Evolutionary conservation across 2,113 vertebrate genomes (phyloP), one percentile per base, ranked within the genome.

Genomic region (Hippocampus mohnikei): DNA sequence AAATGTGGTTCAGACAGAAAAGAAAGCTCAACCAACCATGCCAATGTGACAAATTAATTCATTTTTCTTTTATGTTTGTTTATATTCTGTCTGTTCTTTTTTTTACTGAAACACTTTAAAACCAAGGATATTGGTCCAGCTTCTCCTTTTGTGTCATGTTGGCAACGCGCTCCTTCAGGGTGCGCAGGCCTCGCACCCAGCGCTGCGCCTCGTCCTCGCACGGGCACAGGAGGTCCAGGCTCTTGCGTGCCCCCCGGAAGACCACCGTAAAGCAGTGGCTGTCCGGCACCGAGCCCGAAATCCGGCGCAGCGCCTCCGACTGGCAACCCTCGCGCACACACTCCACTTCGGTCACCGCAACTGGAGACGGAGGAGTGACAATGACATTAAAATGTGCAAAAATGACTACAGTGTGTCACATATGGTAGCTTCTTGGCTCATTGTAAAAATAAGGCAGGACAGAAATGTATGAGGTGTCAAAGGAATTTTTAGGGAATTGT

Each of bases 121-220:
- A 9, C 53, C 11, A 60, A 98, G 95, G 96, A 98, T 99, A 98
- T 93, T 99, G 96, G 75, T 98, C 95, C 0, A 99, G 94, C 62
- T 95, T 96, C 73, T 98, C 96, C 0, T 90, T 87, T 85, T 98
- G 97, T 83, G 86, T 97, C 96, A 98, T 98, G 88, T 88, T 93
- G 67, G 92, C 87, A 8, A 94, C 92, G 13, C 91, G 84, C 1
- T 87, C 89, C 78, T 95, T 93, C 56, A 99, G 86, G 10, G 93
- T 95, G 73, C 89, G 88, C 66, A 99, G 92, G 1, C 96, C 97
- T 13, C 90, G 91, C 71, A 95, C 94, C 97, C 97, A 99, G 84
- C 88, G 79, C 69, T 83, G 91, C 0, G 95, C 95, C n/a, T 96
- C 96, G 4, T 93, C 92, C 33, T 91, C 91, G 0, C 83, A 87